These are phyloP conservation scores for Cephus sareptanus DNA, from an alignment of 2,888 invertebrate species.

Conservation along the genomic window DNA sequence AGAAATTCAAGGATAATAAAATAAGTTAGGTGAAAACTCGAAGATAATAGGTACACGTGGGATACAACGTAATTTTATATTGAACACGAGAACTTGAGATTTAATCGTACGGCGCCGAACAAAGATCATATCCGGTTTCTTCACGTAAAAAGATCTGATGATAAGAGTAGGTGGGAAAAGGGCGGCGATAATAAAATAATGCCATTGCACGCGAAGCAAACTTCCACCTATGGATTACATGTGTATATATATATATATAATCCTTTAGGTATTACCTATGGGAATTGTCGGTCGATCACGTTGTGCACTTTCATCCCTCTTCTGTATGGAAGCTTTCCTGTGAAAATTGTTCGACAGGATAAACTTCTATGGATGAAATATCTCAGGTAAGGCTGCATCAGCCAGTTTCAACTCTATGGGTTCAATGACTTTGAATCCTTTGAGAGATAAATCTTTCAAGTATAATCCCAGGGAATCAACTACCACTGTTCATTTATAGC, in stretches of 20 bases:
- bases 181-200: conserved; percentile 1
- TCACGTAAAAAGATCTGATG: background rate
- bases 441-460: background rate
- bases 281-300: background rate
- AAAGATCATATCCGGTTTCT: conserved; percentile 5
- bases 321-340: background rate
- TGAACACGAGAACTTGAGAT: conserved; percentile 1
- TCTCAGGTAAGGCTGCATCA: background rate
- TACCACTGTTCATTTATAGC: background rate
- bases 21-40: background rate
- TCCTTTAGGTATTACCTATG: background rate
- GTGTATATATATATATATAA: background rate
- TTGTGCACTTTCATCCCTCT: background rate
- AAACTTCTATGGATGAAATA: background rate
- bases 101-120: background rate
- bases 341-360: background rate
- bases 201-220: conserved; percentile 3
- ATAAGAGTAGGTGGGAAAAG: background rate
- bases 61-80: background rate
- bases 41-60: background rate
- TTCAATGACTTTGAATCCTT: background rate
- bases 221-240: background rate
- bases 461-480: background rate
- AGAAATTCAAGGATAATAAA: background rate
- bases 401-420: background rate